A percentile compares a stretch with the other conserved stretches of the same genome.
These are phyloP conservation scores for Anhinga anhinga DNA, from an alignment of 2,113 vertebrate genomes.

Conservation along the genomic window DNA sequence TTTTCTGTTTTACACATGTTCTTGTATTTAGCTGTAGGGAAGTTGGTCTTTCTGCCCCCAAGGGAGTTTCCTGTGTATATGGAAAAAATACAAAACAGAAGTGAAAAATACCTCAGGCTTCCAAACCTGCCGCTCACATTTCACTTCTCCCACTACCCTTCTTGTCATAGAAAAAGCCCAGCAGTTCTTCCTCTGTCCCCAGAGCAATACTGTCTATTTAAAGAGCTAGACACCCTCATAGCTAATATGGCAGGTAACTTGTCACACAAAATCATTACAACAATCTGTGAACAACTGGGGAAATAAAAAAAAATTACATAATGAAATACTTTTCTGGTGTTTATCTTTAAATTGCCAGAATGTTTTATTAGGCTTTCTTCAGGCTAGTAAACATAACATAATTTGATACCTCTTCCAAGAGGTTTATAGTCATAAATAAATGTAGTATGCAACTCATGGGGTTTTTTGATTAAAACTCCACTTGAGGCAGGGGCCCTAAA, in stretches of 20 bases:
- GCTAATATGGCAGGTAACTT: not conserved
- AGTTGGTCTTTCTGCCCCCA: not conserved
- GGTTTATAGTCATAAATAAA: not conserved
- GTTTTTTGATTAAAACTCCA: not conserved
- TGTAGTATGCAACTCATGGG: not conserved
- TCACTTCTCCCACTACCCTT: constrained; percentile 22
- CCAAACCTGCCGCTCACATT: not conserved
- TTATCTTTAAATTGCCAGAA: not conserved
- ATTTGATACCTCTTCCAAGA: not conserved
- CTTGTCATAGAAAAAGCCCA: not conserved
- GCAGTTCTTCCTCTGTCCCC: not conserved
- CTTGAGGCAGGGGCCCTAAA: not conserved
- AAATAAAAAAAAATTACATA: not conserved
- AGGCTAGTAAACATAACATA: not conserved
- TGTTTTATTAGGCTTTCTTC: constrained; percentile 20
- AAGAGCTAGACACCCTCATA: not conserved
- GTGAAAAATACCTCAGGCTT: constrained; percentile 52
- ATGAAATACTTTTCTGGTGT: not conserved
- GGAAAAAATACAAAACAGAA: constrained; percentile 63
- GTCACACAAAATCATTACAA: not conserved
- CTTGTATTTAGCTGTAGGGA: constrained; percentile 39
- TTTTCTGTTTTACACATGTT: not conserved
- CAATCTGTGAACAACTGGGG: not conserved
- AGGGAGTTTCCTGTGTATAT: constrained; percentile 41
- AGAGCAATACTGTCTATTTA: not conserved